Percentiles rank a stretch among this genome's conserved stretches.
Conservation (phyloP, 2,113 vertebrate genomes). For the Eclectus roratus region DNA sequence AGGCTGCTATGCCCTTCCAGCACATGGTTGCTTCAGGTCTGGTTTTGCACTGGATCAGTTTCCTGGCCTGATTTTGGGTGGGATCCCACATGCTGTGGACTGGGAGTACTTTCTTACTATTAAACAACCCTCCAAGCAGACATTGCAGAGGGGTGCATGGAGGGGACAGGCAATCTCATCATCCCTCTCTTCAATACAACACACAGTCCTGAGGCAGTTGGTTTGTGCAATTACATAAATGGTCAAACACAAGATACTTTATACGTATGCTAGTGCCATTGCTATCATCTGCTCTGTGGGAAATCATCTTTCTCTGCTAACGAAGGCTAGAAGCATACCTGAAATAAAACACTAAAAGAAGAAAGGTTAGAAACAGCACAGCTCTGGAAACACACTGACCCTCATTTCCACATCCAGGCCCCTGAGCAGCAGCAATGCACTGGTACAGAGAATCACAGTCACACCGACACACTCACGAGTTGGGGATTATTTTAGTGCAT, state of each 20-base stretch:
- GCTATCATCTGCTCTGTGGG: not conserved
- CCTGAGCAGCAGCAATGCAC: accelerated
- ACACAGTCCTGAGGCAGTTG: not conserved
- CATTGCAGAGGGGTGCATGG: not conserved
- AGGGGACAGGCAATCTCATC: not conserved
- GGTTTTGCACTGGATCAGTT: not conserved
- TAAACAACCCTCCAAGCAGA: not conserved
- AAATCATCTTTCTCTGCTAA: not conserved
- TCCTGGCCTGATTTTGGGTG: not conserved
- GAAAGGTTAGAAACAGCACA: not conserved
- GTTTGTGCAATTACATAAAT: not conserved
- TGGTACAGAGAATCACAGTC: not conserved
- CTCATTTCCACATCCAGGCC: not conserved
- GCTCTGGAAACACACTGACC: not conserved
- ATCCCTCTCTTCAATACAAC: accelerated
- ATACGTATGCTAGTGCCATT: not conserved
- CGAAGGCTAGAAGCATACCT: not conserved
- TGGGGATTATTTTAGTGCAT: not conserved
- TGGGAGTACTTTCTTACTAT: not conserved
- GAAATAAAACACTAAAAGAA: not conserved
- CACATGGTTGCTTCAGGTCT: not conserved
- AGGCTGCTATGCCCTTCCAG: not conserved
- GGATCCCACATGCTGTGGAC: not conserved
- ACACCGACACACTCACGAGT: accelerated
- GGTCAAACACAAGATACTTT: not conserved